Evolutionary conservation across 2,113 vertebrate genomes (phyloP).

Genomic region (Picathartes gymnocephalus): DNA sequence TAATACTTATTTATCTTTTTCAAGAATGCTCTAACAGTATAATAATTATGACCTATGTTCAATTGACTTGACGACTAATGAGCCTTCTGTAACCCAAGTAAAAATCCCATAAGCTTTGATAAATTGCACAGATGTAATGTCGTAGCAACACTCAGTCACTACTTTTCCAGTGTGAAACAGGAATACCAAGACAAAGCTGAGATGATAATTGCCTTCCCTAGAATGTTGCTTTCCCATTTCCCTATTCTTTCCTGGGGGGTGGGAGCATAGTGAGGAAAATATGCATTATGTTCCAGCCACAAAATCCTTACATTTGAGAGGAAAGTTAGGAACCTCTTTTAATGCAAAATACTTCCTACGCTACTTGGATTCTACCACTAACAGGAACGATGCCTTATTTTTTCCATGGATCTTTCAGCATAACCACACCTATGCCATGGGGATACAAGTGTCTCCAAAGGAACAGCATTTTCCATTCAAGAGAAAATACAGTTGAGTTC

Average conservation of each 20-base stretch:
- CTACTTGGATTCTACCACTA: background rate
- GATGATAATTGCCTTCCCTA: background rate
- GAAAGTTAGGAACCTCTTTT: background rate
- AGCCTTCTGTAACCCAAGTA: conserved; percentile 45
- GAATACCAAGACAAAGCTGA: background rate
- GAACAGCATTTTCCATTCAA: background rate
- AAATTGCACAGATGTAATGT: background rate
- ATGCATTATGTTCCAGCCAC: background rate
- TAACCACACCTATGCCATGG: background rate
- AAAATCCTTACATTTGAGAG: background rate
- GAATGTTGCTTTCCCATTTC: background rate
- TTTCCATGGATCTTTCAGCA: background rate
- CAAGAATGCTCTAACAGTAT: background rate
- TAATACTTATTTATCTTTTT: conserved; percentile 48
- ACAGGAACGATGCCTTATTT: background rate
- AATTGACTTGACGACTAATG: conserved; percentile 42
- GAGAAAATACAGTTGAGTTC: background rate
- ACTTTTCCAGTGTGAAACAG: background rate
- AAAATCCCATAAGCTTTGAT: conserved; percentile 37
- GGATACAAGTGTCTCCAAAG: background rate
- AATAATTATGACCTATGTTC: conserved; percentile 58
- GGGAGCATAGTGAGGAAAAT: background rate
- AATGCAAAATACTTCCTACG: background rate
- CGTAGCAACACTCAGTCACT: background rate
- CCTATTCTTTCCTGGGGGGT: background rate